Conservation (phyloP, 1,140 invertebrate species). For the Vanessa atalanta region DNA sequence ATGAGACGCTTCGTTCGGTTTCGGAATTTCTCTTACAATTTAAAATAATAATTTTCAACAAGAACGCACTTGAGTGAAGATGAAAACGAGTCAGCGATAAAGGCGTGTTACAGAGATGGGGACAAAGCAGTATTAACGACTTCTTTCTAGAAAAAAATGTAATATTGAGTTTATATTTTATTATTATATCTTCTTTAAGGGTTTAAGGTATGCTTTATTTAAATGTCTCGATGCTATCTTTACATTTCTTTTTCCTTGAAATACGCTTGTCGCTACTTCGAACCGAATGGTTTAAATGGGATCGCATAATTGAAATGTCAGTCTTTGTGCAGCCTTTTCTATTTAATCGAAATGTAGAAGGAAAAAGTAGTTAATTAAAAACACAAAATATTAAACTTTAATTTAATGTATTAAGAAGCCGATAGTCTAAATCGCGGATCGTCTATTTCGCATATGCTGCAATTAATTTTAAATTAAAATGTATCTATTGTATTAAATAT, state of each 20-base stretch:
- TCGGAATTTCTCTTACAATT: background rate
- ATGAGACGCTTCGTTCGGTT: background rate
- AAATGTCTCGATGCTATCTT: background rate
- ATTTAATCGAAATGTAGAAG: background rate
- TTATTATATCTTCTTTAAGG: too few species aligned
- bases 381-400: background rate
- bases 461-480: too few species aligned
- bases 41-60: background rate
- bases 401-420: too few species aligned
- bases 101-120: background rate
- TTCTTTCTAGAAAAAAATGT: too few species aligned
- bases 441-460: too few species aligned
- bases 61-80: background rate
- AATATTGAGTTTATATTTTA: too few species aligned
- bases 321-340: background rate
- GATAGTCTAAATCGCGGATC: too few species aligned
- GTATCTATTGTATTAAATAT: too few species aligned
- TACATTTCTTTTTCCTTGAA: slow-evolving; percentile 3
- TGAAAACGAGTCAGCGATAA: background rate
- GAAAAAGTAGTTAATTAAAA: background rate
- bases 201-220: too few species aligned
- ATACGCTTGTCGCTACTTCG: slow-evolving; percentile 9
- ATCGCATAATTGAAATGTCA: slow-evolving; percentile 18
- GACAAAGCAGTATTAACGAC: background rate
- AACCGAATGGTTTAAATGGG: background rate